phyloP scores from a whole-genome alignment of 2,113 vertebrate genomes.

The Apteryx mantelli region DNA sequence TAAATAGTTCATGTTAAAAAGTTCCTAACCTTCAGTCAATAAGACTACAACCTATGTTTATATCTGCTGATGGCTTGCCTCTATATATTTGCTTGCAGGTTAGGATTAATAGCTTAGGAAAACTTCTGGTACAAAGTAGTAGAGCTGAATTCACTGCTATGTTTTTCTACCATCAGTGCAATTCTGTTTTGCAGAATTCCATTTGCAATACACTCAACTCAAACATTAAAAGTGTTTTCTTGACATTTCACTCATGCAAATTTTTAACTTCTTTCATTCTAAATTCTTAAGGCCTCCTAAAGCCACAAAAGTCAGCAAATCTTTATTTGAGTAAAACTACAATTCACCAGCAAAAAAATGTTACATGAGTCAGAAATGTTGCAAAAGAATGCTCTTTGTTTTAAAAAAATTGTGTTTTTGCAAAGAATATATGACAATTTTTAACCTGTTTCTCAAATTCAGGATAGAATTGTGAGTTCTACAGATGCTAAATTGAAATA shows the following conservation, averaged over 20 bases:
- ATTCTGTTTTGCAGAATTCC: neutral
- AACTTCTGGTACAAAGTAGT: rapidly evolving
- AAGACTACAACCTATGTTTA: neutral
- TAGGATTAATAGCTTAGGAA: neutral
- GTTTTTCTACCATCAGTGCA: neutral
- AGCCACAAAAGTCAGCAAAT: neutral
- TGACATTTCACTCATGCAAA: neutral
- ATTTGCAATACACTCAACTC: neutral
- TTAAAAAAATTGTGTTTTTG: neutral
- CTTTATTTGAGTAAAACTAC: neutral
- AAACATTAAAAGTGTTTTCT: neutral
- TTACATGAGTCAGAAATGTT: neutral
- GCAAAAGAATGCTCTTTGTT: neutral
- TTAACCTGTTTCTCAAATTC: neutral
- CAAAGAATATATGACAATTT: neutral
- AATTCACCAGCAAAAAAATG: neutral
- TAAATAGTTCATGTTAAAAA: neutral
- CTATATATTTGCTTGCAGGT: neutral
- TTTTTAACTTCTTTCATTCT: neutral
- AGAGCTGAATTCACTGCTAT: neutral
- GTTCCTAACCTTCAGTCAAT: neutral
- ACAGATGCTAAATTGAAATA: neutral
- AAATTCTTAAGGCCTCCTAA: neutral
- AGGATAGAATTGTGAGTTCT: neutral
- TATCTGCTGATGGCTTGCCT: neutral